Base-by-base conservation (phyloP, 2,888 invertebrate species). In the Lamellibrachia columna region DNA sequence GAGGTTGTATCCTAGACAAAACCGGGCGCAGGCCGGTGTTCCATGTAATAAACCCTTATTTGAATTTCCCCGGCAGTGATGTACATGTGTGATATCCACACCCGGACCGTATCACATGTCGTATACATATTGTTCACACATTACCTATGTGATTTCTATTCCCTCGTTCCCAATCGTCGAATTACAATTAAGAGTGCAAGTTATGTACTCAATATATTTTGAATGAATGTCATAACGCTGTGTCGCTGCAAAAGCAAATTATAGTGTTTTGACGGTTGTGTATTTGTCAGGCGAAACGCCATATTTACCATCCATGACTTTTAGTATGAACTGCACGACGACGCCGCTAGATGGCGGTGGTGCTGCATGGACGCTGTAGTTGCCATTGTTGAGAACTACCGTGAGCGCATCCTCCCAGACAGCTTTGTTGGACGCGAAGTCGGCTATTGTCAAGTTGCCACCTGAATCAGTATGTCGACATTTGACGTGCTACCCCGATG, bases 271-370 rank as follows among this genome's bases (percentile, higher is more conserved):
- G 55, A 22, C 15, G 75, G 53, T n/a, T 28, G 91, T 11, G 91
- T 53, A 91, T 91, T 7, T 91, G 52, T 40, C 91, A 91, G 91
- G 15, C 53, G 91, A 91, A 11, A 11, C 91, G 95, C 94, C 94
- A 75, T 75, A 22, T 75, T 75, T 75, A 75, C 75, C 75, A 94
- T 93, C 93, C 11, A 93, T 52, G 11, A 94, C 91, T n/a, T 93
- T 91, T 53, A 94, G 92, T 90, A 94, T 94, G 90, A 93, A 92
- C 60, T 93, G 91, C 90, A 94, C 90, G 52, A 94, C 91, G 28
- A 93, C 93, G 7, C 94, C 94, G 91, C 94, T 93, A 90, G 93
- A 92, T 3, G 94, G 94, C 2, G 94, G 94, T 15, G 91, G 92
- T 3, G 93, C 91, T 15, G 90, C 91, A 90, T 93, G 92, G 75